Percentiles rank a stretch among this genome's conserved stretches.
Evolutionary conservation across 1,140 invertebrate species (phyloP).

Genomic region (Bombus breviceps): DNA sequence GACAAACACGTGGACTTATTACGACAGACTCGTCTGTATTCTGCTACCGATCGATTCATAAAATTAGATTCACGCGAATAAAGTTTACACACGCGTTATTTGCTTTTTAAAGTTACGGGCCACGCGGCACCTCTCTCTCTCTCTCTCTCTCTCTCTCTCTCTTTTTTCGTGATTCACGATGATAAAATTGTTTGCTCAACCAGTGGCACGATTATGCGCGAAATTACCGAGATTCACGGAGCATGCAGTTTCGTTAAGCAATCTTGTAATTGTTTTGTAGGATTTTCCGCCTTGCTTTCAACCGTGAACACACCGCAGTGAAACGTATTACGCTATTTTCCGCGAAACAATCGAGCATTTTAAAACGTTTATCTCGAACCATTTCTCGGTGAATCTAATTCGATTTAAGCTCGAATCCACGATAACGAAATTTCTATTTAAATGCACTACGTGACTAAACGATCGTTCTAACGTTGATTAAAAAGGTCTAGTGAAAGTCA

Average conservation of each 20-base stretch:
- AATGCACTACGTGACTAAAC: too few species aligned
- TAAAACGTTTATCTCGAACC: neutral
- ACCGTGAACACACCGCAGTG: neutral
- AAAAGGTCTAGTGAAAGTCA: conserved; percentile 13
- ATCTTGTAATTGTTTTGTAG: conserved; percentile 8
- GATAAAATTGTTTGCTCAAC: conserved; percentile 41
- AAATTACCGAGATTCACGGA: conserved; percentile 28
- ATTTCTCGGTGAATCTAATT: neutral
- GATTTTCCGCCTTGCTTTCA: conserved; percentile 27
- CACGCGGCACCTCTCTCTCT: neutral
- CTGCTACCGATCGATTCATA: conserved; percentile 22
- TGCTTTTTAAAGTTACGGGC: conserved; percentile 5
- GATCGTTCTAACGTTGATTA: conserved; percentile 14
- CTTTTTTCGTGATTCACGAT: conserved; percentile 27
- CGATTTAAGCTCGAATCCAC: too few species aligned
- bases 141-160: too few species aligned
- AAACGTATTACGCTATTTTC: neutral
- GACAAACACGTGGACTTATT: conserved; percentile 22
- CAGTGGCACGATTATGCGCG: conserved; percentile 22
- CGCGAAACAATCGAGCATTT: neutral
- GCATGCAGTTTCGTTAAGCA: conserved; percentile 34
- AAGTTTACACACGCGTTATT: conserved; percentile 11
- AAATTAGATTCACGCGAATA: conserved; percentile 24
- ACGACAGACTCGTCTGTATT: conserved; percentile 7
- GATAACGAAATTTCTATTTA: too few species aligned